phyloP scores from a whole-genome alignment of 2,888 invertebrate genomes.

The Glyphotaelius pellucidus region DNA sequence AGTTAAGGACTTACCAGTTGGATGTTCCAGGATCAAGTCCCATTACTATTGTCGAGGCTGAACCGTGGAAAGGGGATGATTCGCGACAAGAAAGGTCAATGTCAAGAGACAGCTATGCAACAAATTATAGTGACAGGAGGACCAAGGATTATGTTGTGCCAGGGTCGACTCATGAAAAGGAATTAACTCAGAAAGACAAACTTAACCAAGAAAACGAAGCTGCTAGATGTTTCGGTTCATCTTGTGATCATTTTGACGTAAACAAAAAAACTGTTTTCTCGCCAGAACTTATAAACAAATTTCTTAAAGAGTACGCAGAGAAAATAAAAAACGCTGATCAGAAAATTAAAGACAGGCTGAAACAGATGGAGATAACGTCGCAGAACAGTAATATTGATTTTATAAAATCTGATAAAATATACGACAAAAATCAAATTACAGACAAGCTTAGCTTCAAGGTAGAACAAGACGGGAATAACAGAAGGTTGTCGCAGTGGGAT shows the following conservation, averaged over 20 bases:
- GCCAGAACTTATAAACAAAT: constrained; percentile 80
- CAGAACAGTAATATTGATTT: constrained; percentile 36
- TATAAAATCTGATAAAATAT: constrained; percentile 44
- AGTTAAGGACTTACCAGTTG: constrained; percentile 74
- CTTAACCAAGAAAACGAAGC: constrained; percentile 67
- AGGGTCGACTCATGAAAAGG: constrained; percentile 61
- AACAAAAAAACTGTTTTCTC: constrained; percentile 70
- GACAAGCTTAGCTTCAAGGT: constrained; percentile 69
- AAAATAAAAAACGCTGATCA: constrained; percentile 75
- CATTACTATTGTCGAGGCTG: constrained; percentile 79
- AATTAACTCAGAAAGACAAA: constrained; percentile 38
- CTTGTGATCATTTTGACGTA: constrained; percentile 71
- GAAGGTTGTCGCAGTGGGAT: constrained; percentile 76
- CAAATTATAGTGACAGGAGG: constrained; percentile 67
- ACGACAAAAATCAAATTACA: constrained; percentile 59
- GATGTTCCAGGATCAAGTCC: constrained; percentile 78
- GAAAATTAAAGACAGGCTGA: constrained; percentile 73
- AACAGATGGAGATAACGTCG: constrained; percentile 67
- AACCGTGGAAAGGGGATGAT: constrained; percentile 68
- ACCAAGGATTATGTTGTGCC: constrained; percentile 65
- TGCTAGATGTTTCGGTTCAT: constrained; percentile 75
- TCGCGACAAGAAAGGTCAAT: constrained; percentile 72
- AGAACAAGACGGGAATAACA: constrained; percentile 69
- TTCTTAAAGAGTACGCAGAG: constrained; percentile 79
- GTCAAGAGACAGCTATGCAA: constrained; percentile 72